phyloP scores from a whole-genome alignment of 2,797 vertebrate genomes.

The Gephyroberyx darwinii region DNA sequence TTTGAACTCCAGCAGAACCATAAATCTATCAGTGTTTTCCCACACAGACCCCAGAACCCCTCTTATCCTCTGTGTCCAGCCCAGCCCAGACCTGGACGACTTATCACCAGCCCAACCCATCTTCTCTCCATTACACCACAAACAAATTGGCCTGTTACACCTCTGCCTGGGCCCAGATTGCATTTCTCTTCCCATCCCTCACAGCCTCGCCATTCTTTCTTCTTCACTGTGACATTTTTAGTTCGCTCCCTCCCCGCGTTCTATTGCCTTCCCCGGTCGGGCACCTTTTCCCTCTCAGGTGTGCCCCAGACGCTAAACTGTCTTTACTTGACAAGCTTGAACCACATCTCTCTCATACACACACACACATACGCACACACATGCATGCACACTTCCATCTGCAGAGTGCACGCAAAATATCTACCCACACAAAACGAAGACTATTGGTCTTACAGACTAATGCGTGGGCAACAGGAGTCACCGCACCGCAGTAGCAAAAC shows the following conservation, averaged over 20 bases:
- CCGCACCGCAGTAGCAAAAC: constrained; percentile 2
- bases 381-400: constrained; percentile 2
- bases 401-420: constrained; percentile 21
- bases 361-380: neutral
- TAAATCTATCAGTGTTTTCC: constrained; percentile 64
- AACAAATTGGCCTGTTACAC: constrained; percentile 84
- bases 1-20: constrained; percentile 32
- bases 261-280: constrained; percentile 37
- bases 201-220: constrained; percentile 75
- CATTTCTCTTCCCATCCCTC: constrained; percentile 82
- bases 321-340: constrained; percentile 57
- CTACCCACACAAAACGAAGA: constrained; percentile 27
- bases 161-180: constrained; percentile 81
- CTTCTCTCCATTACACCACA: constrained; percentile 79
- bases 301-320: constrained; percentile 59
- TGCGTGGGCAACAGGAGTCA: neutral
- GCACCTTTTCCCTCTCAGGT: constrained; percentile 54
- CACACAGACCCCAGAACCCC: constrained; percentile 55
- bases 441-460: constrained; percentile 14
- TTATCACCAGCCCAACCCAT: constrained; percentile 73
- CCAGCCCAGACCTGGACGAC: constrained; percentile 61
- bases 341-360: constrained; percentile 47
- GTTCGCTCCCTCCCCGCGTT: constrained; percentile 49
- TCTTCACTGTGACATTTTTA: constrained; percentile 75
- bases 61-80: constrained; percentile 71